Evolutionary conservation across 2,797 vertebrate species (phyloP).

Genomic region (Vultur gryphus): DNA sequence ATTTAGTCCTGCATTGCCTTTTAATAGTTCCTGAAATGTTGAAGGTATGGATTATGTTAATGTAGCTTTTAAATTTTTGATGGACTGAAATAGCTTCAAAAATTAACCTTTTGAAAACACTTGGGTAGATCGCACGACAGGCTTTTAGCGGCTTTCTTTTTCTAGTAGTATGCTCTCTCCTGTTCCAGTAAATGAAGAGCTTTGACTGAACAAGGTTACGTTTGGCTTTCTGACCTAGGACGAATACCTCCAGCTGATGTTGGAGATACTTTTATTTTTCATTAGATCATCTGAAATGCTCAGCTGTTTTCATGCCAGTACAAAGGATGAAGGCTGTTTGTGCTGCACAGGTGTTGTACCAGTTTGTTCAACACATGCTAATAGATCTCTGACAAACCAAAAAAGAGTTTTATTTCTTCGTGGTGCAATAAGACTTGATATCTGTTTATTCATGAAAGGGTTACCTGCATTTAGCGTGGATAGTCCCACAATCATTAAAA

Average conservation of each 20-base stretch:
- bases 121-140: not conserved
- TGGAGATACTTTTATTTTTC: conserved; percentile 22
- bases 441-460: not conserved
- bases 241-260: not conserved
- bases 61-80: conserved; percentile 49
- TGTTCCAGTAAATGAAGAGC: conserved; percentile 1
- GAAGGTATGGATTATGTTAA: conserved; percentile 51
- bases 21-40: conserved; percentile 37
- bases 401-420: not conserved
- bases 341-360: not conserved
- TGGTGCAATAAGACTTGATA: not conserved
- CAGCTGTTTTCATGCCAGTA: not conserved
- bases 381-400: not conserved
- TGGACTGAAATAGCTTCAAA: conserved; percentile 31
- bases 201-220: not conserved
- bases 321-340: not conserved
- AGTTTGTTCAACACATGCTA: not conserved
- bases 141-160: conserved; percentile 9
- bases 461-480: not conserved
- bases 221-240: not conserved
- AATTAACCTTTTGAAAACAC: conserved; percentile 45
- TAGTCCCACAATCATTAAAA: not conserved
- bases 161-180: not conserved
- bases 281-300: not conserved
- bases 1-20: not conserved